Evolutionary conservation across 2,113 vertebrate species (phyloP).

Genomic region (Sminthopsis crassicaudata): DNA sequence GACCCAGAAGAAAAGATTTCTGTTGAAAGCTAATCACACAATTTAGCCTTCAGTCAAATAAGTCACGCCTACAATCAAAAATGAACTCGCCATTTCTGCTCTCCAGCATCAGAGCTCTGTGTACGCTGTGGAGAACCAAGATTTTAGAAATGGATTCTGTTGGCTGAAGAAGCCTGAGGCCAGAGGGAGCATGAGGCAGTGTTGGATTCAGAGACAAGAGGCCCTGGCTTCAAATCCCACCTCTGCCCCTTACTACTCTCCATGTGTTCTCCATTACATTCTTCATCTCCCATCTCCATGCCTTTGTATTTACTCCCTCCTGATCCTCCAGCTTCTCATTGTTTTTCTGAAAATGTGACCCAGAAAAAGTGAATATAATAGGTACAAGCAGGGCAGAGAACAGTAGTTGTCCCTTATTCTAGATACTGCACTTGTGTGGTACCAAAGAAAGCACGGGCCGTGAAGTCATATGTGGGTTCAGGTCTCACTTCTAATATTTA

Average conservation of each 20-base stretch:
- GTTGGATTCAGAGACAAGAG: neutral
- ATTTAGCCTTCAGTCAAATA: neutral
- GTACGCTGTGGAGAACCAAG: neutral
- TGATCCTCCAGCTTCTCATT: neutral
- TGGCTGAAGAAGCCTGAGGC: neutral
- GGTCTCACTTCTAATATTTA: neutral
- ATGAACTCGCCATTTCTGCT: neutral
- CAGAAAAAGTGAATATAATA: no score
- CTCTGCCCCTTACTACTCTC: no score
- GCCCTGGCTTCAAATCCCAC: no score
- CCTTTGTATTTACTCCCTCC: neutral
- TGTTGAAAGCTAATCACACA: conserved; percentile 7
- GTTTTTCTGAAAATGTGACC: neutral
- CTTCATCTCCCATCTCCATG: no score
- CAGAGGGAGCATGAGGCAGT: neutral
- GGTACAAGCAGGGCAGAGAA: neutral
- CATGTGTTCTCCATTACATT: no score
- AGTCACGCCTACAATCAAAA: neutral
- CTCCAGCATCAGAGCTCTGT: neutral
- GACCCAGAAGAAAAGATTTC: neutral
- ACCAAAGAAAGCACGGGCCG: neutral
- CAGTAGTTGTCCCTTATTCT: neutral
- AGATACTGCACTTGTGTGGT: neutral
- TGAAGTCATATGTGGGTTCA: neutral
- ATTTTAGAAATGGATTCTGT: neutral